phyloP scores from a whole-genome alignment of 1,140 invertebrate species.

The Drosophila asahinai region DNA sequence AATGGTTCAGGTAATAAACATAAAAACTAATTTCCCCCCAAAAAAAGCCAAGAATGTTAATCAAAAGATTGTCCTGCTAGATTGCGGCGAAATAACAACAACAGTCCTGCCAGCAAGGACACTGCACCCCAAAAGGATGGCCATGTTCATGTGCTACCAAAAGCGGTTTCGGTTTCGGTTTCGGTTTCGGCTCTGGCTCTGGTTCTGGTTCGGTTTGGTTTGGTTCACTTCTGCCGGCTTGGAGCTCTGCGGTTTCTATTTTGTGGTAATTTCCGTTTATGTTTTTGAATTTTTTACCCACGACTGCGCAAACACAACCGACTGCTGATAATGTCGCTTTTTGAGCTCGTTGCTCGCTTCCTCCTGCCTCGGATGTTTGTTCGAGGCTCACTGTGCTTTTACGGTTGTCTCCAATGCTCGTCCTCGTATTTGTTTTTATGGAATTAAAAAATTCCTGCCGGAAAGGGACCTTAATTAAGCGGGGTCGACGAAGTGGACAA shows the following conservation, averaged over 20 bases:
- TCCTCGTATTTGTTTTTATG: constrained; percentile 69
- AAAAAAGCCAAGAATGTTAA: constrained; percentile 81
- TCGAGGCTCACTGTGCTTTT: constrained; percentile 51
- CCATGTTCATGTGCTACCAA: constrained; percentile 39
- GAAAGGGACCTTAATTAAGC: constrained; percentile 73
- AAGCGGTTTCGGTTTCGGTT: constrained; percentile 28
- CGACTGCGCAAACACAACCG: constrained; percentile 80
- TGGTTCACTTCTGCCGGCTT: constrained; percentile 14
- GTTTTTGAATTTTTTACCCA: constrained; percentile 84
- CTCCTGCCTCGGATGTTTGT: constrained; percentile 4
- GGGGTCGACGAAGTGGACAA: constrained; percentile 3
- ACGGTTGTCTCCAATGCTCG: constrained; percentile 59
- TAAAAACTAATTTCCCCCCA: constrained; percentile 82
- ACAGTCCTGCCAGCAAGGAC: constrained; percentile 10
- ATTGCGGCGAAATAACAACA: constrained; percentile 68
- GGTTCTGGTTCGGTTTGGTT: background rate
- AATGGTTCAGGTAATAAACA: constrained; percentile 83
- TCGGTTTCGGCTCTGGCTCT: background rate
- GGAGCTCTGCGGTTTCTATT: constrained; percentile 77
- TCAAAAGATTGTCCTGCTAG: constrained; percentile 83
- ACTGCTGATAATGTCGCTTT: constrained; percentile 64
- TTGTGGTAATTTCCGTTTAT: constrained; percentile 84
- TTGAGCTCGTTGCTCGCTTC: constrained; percentile 24
- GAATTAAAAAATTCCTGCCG: constrained; percentile 66
- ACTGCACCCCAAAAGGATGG: constrained; percentile 29